Conservation (phyloP, 2,797 vertebrate species). For the Gadopsis marmoratus region DNA sequence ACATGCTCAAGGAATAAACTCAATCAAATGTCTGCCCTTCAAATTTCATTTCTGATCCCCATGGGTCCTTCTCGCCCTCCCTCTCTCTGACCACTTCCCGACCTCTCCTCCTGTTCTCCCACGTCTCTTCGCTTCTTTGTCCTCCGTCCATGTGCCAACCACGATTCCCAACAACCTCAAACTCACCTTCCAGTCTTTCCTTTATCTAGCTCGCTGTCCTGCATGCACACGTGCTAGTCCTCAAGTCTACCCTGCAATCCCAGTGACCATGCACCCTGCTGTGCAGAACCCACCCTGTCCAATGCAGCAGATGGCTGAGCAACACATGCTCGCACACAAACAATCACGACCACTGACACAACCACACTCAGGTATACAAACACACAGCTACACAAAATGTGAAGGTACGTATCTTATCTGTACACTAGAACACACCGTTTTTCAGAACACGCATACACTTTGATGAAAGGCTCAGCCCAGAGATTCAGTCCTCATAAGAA, state of each 20-base stretch:
- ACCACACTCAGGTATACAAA: background rate
- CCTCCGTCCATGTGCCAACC: constrained; percentile 32
- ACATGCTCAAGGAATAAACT: constrained; percentile 73
- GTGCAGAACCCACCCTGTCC: constrained; percentile 50
- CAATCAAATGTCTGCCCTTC: constrained; percentile 74
- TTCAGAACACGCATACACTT: background rate
- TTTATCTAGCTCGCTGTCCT: constrained; percentile 16
- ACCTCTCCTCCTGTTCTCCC: constrained; percentile 61
- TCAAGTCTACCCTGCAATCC: constrained; percentile 21
- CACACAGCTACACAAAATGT: constrained; percentile 1
- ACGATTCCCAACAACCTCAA: constrained; percentile 49
- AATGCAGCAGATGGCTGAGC: constrained; percentile 70
- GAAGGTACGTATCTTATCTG: background rate
- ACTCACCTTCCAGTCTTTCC: constrained; percentile 42
- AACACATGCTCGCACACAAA: constrained; percentile 27
- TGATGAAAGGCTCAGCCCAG: constrained; percentile 14
- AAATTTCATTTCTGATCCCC: constrained; percentile 68
- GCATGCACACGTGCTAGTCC: constrained; percentile 9
- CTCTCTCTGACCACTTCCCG: constrained; percentile 42
- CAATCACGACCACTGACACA: constrained; percentile 9
- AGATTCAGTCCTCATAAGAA: constrained; percentile 24
- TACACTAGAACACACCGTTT: background rate
- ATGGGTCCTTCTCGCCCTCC: constrained; percentile 21
- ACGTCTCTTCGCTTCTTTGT: constrained; percentile 41
- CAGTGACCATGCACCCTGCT: constrained; percentile 45